Conservation (phyloP, 2,113 vertebrate species). For the Mus musculus region DNA sequence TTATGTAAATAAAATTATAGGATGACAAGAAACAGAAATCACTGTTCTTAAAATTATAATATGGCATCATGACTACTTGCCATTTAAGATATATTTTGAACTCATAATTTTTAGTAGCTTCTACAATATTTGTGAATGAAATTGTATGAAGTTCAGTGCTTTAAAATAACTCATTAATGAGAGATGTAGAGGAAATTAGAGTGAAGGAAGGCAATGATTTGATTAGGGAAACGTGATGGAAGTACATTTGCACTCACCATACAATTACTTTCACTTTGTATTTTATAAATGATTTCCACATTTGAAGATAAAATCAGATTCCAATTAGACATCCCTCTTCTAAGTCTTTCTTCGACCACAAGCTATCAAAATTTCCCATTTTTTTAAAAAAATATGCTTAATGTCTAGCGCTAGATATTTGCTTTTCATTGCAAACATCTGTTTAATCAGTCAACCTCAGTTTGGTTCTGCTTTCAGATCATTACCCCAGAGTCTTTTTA, state of each 20-base stretch:
- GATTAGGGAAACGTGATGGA: neutral
- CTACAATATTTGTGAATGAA: constrained; percentile 25
- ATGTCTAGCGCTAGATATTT: neutral
- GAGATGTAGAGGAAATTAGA: neutral
- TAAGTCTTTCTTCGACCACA: neutral
- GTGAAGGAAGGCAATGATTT: neutral
- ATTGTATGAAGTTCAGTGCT: neutral
- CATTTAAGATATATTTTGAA: neutral
- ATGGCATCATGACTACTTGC: neutral
- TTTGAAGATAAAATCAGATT: neutral
- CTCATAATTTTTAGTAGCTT: neutral
- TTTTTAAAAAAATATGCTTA: neutral
- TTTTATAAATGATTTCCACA: neutral
- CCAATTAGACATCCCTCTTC: neutral
- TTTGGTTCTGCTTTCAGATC: neutral
- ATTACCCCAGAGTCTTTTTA: neutral
- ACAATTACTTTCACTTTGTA: neutral
- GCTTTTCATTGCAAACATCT: neutral
- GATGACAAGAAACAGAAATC: neutral
- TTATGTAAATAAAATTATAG: neutral
- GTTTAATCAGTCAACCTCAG: neutral
- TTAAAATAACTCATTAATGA: neutral
- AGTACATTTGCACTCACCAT: neutral
- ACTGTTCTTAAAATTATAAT: neutral
- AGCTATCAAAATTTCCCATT: neutral